phyloP scores from a whole-genome alignment of 1,140 invertebrate species.

The Elymnias hypermnestra region DNA sequence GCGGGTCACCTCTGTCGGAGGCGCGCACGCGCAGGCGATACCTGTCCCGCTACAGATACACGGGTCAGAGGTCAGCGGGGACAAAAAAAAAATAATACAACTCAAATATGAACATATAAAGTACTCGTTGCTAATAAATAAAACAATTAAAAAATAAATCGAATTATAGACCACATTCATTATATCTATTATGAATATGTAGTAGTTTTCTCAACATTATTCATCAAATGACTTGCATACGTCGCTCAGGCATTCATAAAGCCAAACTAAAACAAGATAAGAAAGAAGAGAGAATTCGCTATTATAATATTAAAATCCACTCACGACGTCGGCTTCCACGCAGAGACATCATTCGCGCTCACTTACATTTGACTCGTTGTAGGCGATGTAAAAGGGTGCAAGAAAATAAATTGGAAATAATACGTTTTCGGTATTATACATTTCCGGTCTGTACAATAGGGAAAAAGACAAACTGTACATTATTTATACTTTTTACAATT shows the following conservation, averaged over 20 bases:
- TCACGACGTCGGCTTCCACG: constrained; percentile 49
- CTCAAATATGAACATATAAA: constrained; percentile 74
- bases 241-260: constrained; percentile 59
- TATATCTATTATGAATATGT: constrained; percentile 17
- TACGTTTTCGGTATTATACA: constrained; percentile 79
- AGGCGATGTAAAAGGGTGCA: constrained; percentile 86
- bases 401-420: constrained; percentile 84
- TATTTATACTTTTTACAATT: constrained; percentile 73
- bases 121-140: constrained; percentile 67
- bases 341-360: constrained; percentile 69
- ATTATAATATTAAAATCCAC: constrained; percentile 42
- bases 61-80: constrained; percentile 76
- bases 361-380: constrained; percentile 89
- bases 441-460: constrained; percentile 74
- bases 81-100: constrained; percentile 74
- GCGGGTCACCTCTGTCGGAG: constrained; percentile 91
- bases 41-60: constrained; percentile 91
- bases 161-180: constrained; percentile 47
- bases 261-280: constrained; percentile 66
- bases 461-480: constrained; percentile 72
- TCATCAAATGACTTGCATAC: constrained; percentile 39
- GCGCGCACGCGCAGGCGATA: constrained; percentile 95
- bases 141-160: constrained; percentile 60
- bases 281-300: constrained; percentile 39
- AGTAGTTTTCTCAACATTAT: constrained; percentile 4